Evolutionary conservation across 2,113 vertebrate species (phyloP).

Genomic region (Hippopotamus amphibius): DNA sequence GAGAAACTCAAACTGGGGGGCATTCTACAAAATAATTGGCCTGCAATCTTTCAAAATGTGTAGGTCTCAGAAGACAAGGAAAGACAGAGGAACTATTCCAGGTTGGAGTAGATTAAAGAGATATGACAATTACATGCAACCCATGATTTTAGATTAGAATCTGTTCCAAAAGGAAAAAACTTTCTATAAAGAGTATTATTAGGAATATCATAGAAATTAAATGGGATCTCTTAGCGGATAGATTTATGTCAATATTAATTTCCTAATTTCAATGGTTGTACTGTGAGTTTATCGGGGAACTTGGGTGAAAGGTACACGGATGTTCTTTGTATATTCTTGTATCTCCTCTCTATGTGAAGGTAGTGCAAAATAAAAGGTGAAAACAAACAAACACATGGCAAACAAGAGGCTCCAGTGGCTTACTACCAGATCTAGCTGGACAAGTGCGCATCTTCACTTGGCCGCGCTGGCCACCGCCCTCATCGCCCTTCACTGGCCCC

Average conservation of each 20-base stretch:
- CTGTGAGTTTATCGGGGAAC: background rate
- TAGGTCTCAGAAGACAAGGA: background rate
- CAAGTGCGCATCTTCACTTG: rapidly evolving
- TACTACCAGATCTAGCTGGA: background rate
- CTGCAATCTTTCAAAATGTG: background rate
- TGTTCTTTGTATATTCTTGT: background rate
- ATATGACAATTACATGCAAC: background rate
- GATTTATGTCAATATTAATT: background rate
- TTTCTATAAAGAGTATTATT: background rate
- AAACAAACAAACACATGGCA: background rate
- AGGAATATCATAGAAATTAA: background rate
- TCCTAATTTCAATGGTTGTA: background rate
- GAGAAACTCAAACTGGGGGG: background rate
- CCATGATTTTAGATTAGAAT: background rate
- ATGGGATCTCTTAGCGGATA: background rate
- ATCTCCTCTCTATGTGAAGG: background rate
- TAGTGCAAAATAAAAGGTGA: background rate
- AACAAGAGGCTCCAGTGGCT: background rate
- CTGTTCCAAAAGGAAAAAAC: background rate
- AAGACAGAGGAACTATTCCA: background rate
- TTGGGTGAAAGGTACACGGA: background rate
- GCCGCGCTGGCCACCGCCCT: background rate
- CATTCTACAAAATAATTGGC: background rate
- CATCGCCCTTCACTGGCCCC: background rate
- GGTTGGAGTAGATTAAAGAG: background rate